phyloP scores from a whole-genome alignment of 2,113 vertebrate genomes.

The Etia nguti region DNA sequence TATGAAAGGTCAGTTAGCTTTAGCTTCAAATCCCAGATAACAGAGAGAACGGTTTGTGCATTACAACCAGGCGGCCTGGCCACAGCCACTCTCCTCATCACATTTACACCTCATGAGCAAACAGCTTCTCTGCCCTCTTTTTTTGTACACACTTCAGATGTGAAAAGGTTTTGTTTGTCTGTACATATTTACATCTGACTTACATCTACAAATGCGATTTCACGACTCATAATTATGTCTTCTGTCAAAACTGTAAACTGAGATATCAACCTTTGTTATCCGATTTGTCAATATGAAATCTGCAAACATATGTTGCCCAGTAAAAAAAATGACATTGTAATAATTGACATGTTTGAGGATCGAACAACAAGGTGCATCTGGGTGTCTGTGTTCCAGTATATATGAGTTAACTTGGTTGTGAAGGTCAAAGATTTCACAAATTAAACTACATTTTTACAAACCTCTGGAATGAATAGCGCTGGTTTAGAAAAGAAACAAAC shows the following conservation, averaged over 20 bases:
- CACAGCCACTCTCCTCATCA: not conserved
- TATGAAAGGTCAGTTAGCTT: slow-evolving; percentile 40
- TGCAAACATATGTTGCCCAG: not conserved
- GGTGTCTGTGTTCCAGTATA: not conserved
- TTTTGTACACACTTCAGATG: not conserved
- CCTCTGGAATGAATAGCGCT: not conserved
- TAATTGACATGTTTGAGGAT: not conserved
- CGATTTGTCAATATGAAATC: not conserved
- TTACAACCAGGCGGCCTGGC: not conserved
- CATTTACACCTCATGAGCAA: not conserved
- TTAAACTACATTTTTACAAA: not conserved
- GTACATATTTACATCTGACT: not conserved
- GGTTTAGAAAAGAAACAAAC: not conserved
- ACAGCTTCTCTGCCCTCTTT: not conserved
- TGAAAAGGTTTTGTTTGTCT: not conserved
- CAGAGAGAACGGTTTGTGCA: slow-evolving; percentile 25
- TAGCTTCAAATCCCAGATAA: slow-evolving; percentile 6
- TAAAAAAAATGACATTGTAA: not conserved
- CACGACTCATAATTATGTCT: not conserved
- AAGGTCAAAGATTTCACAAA: not conserved
- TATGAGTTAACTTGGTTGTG: not conserved
- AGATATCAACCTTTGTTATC: not conserved
- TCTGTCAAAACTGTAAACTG: not conserved
- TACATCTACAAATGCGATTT: not conserved
- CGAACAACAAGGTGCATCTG: not conserved